These are phyloP conservation scores for Callorhinus ursinus DNA, from an alignment of 2,113 vertebrate genomes.

Conservation along the genomic window DNA sequence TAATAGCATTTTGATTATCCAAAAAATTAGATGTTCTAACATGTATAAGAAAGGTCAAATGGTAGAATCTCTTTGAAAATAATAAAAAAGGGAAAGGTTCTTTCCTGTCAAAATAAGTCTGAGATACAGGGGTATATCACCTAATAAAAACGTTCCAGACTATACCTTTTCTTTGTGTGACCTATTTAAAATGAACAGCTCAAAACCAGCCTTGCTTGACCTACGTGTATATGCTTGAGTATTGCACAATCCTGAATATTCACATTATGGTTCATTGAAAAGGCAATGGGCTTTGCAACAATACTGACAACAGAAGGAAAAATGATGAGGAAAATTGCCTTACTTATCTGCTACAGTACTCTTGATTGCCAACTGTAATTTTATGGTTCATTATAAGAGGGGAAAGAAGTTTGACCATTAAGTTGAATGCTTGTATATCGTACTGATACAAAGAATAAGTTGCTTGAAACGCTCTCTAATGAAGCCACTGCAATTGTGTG, in stretches of 20 bases:
- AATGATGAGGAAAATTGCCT: constrained; percentile 86
- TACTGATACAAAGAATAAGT: constrained; percentile 77
- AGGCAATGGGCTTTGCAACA: constrained; percentile 84
- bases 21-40: background rate
- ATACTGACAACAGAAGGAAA: constrained; percentile 87
- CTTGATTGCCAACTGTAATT: constrained; percentile 85
- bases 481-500: constrained; percentile 81
- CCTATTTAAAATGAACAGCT: constrained; percentile 75
- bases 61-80: background rate
- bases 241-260: constrained; percentile 80
- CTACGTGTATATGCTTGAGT: constrained; percentile 74
- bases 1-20: background rate
- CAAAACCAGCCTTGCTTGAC: constrained; percentile 72
- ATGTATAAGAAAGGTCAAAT: background rate
- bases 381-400: constrained; percentile 86
- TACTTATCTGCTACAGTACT: constrained; percentile 85
- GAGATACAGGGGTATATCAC: background rate
- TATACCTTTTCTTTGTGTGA: constrained; percentile 61
- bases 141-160: constrained; percentile 43
- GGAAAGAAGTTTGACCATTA: constrained; percentile 78
- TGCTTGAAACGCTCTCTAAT: constrained; percentile 81
- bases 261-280: constrained; percentile 84
- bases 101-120: background rate
- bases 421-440: constrained; percentile 81
- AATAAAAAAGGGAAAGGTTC: background rate